A percentile compares a stretch with the other conserved stretches of the same genome.
phyloP scores from a whole-genome alignment of 2,888 invertebrate genomes.

The Congeria kusceri region DNA sequence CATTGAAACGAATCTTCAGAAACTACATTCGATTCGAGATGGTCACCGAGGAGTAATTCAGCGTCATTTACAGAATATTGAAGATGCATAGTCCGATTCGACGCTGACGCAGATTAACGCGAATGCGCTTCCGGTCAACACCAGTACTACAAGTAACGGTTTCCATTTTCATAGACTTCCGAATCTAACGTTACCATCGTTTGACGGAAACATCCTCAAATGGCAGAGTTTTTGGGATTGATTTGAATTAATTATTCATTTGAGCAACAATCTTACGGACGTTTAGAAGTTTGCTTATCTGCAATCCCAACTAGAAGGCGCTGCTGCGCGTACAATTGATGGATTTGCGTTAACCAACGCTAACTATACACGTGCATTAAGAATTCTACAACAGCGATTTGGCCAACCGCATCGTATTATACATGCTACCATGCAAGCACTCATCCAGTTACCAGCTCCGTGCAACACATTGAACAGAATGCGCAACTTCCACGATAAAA shows the following conservation, averaged over 20 bases:
- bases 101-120: too few relatives aligned
- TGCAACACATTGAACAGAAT: slow-evolving; percentile 8
- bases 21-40: too few relatives aligned
- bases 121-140: too few relatives aligned
- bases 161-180: neutral
- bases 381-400: slow-evolving; percentile 13
- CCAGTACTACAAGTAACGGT: too few relatives aligned
- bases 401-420: too few relatives aligned
- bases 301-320: slow-evolving; percentile 8
- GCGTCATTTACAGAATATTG: too few relatives aligned
- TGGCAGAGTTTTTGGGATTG: slow-evolving; percentile 45
- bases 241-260: slow-evolving; percentile 30
- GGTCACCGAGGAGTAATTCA: too few relatives aligned
- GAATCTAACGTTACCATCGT: neutral
- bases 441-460: slow-evolving; percentile 22
- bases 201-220: slow-evolving; percentile 12
- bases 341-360: slow-evolving; percentile 38
- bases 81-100: too few relatives aligned
- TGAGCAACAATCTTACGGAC: slow-evolving; percentile 11
- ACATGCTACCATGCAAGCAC: slow-evolving; percentile 26
- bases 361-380: slow-evolving; percentile 28
- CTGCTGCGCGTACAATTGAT: slow-evolving; percentile 16
- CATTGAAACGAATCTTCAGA: too few relatives aligned
- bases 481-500: slow-evolving; percentile 19
- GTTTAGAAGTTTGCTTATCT: slow-evolving; percentile 39